Evolutionary conservation across 1,140 invertebrate genomes (phyloP).

Genomic region (Bursaphelenchus mucronatus): DNA sequence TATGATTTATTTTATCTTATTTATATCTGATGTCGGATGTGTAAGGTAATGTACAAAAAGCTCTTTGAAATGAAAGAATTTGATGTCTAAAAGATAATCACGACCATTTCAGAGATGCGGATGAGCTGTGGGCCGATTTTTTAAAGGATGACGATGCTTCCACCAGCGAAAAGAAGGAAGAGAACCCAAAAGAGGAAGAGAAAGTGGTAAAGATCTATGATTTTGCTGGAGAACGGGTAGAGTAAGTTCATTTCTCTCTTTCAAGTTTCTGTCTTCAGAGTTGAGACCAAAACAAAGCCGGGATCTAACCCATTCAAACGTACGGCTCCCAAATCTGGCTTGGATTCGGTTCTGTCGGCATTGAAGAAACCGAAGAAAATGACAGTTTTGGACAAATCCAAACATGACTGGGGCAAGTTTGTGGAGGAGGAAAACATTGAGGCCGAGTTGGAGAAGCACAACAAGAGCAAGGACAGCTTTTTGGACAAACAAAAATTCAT

Average conservation of each 20-base stretch:
- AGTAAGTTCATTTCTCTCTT: not conserved
- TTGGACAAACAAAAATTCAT: conserved; percentile 46
- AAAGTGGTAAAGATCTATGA: conserved; percentile 12
- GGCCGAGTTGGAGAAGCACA: conserved; percentile 31
- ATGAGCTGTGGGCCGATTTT: conserved; percentile 21
- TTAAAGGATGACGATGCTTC: not conserved
- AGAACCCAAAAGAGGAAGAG: not conserved
- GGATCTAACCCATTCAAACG: not conserved
- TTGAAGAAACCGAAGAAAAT: conserved; percentile 27
- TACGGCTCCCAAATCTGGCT: conserved; percentile 19
- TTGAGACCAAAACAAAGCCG: conserved; percentile 14
- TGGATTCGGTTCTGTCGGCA: conserved; percentile 16
- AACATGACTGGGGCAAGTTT: conserved; percentile 41
- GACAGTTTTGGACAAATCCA: conserved; percentile 35
- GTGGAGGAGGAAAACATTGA: conserved; percentile 39
- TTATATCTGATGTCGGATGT: too few species aligned
- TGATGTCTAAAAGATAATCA: too few species aligned
- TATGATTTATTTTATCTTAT: too few species aligned
- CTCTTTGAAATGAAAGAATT: too few species aligned
- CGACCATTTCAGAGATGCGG: conserved; percentile 8
- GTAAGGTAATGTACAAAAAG: too few species aligned
- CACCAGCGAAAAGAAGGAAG: too few species aligned
- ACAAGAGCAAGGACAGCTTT: conserved; percentile 38
- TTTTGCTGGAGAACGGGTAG: not conserved
- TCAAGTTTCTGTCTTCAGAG: not conserved